Evolutionary conservation across 2,888 invertebrate genomes (phyloP).

Genomic region (Cerastis rubricosa): DNA sequence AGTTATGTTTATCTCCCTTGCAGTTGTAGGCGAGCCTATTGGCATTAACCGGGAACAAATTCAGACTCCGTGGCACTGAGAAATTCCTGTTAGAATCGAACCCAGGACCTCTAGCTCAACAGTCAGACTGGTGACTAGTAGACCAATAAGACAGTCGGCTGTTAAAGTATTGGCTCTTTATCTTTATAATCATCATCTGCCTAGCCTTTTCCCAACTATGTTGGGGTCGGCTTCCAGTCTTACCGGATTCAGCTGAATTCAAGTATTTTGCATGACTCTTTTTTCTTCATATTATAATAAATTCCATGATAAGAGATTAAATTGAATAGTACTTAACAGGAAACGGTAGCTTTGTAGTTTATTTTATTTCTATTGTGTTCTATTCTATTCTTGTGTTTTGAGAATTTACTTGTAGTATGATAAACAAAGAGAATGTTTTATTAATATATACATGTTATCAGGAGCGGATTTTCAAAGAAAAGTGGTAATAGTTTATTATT

Average conservation of each 20-base stretch:
- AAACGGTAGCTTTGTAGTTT: constrained; percentile 24
- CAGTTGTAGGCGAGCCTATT: background rate
- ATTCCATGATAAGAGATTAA: constrained; percentile 32
- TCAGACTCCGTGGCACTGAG: background rate
- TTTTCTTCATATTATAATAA: constrained; percentile 8
- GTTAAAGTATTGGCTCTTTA: background rate
- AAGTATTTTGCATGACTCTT: no score
- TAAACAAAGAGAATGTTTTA: background rate
- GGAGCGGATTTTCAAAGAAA: background rate
- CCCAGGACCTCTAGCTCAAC: background rate
- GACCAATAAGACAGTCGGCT: background rate
- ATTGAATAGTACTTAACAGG: constrained; percentile 30
- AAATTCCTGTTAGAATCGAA: background rate
- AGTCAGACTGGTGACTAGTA: background rate
- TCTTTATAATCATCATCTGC: background rate
- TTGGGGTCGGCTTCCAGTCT: no score
- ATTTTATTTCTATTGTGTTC: constrained; percentile 19
- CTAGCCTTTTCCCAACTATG: no score
- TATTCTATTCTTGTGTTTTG: constrained; percentile 1
- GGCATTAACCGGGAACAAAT: background rate
- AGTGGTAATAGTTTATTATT: background rate
- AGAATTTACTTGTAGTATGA: background rate
- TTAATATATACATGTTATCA: background rate
- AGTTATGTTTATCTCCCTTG: background rate
- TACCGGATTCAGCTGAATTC: no score